phyloP scores from a whole-genome alignment of 2,888 invertebrate species.

The Prostheceraeus crozeri region DNA sequence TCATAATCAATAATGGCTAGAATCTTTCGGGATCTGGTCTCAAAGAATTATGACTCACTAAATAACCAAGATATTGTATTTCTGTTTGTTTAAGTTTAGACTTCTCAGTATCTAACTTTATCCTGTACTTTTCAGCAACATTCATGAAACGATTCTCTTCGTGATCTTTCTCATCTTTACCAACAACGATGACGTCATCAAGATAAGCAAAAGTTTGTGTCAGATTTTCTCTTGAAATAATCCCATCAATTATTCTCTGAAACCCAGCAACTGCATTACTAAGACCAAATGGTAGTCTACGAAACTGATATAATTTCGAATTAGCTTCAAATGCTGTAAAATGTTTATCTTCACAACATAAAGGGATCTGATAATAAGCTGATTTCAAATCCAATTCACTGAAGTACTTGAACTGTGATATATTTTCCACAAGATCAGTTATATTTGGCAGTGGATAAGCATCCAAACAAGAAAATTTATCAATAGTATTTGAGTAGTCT shows the following conservation, averaged over 20 bases:
- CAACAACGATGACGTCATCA: constrained; percentile 5
- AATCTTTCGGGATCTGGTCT: constrained; percentile 5
- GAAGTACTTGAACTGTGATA: constrained; percentile 28
- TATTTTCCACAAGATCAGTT: constrained; percentile 32
- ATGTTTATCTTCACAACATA: constrained; percentile 19
- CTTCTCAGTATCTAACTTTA: constrained; percentile 25
- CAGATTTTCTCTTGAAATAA: constrained; percentile 12
- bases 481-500: constrained; percentile 32
- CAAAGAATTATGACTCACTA: background rate
- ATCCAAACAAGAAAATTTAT: constrained; percentile 32
- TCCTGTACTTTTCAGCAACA: background rate
- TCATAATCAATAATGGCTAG: too few relatives aligned
- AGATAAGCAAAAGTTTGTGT: constrained; percentile 28
- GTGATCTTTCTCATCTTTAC: constrained; percentile 6
- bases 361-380: constrained; percentile 32
- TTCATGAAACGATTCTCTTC: constrained; percentile 3
- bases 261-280: constrained; percentile 28
- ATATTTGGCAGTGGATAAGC: constrained; percentile 36
- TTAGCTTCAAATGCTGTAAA: constrained; percentile 30
- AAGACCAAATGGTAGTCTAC: constrained; percentile 30
- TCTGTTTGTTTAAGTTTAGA: background rate
- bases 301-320: constrained; percentile 28
- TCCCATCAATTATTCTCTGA: constrained; percentile 18
- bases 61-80: constrained; percentile 14
- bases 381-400: constrained; percentile 26